These are phyloP conservation scores for Isotomurus palustris DNA, from an alignment of 2,888 invertebrate species.

Conservation along the genomic window DNA sequence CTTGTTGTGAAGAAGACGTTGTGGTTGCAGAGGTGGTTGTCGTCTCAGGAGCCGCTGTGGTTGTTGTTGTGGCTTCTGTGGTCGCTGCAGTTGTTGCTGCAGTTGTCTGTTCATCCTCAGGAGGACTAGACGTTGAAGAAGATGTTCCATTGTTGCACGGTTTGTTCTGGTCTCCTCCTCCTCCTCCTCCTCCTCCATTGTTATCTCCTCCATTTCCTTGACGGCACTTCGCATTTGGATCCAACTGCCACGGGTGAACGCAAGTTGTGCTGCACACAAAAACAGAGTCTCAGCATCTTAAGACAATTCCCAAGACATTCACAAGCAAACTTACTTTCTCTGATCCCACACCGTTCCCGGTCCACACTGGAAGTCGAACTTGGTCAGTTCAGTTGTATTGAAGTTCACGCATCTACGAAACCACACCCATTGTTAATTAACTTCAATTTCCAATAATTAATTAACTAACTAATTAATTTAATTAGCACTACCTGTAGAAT, in stretches of 20 bases:
- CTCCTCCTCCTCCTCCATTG: background rate
- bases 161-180: background rate
- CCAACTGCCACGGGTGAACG: constrained; percentile 40
- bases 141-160: constrained; percentile 8
- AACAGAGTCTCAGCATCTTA: background rate
- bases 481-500: constrained; percentile 34
- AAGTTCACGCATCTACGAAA: constrained; percentile 28
- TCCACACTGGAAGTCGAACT: constrained; percentile 41
- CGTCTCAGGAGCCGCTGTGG: background rate
- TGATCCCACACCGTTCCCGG: constrained; percentile 40
- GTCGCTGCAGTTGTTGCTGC: background rate
- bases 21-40: constrained; percentile 6
- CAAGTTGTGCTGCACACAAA: constrained; percentile 24
- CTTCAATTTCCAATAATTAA: background rate
- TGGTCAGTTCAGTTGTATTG: constrained; percentile 28
- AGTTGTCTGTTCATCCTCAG: background rate
- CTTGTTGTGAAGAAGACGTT: constrained; percentile 6
- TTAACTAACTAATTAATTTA: too few relatives aligned
- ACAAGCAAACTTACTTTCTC: constrained; percentile 15
- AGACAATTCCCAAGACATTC: background rate
- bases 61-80: constrained; percentile 7
- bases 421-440: background rate
- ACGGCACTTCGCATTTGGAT: constrained; percentile 32
- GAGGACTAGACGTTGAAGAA: constrained; percentile 7
- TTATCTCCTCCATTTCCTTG: constrained; percentile 20